Base-by-base conservation (phyloP, 2,888 invertebrate genomes). In the Ophion ellenae region DNA sequence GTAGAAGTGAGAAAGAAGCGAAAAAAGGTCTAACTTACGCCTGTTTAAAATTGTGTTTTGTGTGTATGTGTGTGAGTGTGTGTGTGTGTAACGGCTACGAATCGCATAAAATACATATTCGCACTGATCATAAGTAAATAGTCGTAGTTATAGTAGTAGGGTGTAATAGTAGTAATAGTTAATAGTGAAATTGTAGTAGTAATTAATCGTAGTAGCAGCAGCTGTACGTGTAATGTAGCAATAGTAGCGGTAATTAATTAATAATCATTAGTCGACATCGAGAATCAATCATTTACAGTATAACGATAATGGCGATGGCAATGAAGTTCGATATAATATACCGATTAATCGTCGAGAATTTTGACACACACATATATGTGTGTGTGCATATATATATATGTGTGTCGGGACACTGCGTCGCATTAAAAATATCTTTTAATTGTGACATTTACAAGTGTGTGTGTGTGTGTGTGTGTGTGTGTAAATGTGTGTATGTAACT, bases 371-470 rank as follows among this genome's bases (percentile, higher is more conserved):
- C 9, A 40, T 40, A 40, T 9, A 5, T 40, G 40, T 40, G 40
- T 67, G 74, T 59, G 74, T 70, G 59, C 77, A 79, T 64, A 24
- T 70, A 40, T 64, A 74, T 71, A 79, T 79, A 57, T 57, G 28
- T 40, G n/a, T 71, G 47, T 74, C 57, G 59, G 80, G 80, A 82
- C 57, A 74, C 70, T 74, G 40, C 70, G 77, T 83, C 45, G 77
- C 83, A 83, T 86, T 89, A 88, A 87, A 89, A 88, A 89, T 87
- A 89, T 85, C 71, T 86, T 70, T 77, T 73, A 86, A 86, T 73
- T 73, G 83, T 81, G 69, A 86, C 85, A 88, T 86, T 86, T 88
- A 86, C 85, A 86, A 87, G 86, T 86, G 86, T 75, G 79, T 83
- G 24, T 73, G 61, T 77, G 24, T 77, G 70, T 81, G 70, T 71